Conservation (phyloP, 1,140 invertebrate genomes). For the Caenorhabditis latens region DNA sequence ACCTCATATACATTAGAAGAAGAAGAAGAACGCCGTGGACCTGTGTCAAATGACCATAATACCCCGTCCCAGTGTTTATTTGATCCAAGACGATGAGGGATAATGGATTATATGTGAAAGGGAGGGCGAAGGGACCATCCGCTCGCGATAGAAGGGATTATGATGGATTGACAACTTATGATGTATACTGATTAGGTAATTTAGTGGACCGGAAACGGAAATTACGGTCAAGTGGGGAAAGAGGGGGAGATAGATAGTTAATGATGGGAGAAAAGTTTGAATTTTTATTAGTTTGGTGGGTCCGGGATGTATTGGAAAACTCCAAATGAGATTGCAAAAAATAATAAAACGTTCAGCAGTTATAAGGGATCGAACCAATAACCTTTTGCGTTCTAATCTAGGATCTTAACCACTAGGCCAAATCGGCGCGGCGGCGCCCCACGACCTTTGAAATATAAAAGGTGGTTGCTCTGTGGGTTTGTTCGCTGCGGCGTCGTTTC, state of each 20-base stretch:
- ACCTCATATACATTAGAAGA: not conserved
- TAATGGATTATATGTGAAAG: slow-evolving; percentile 22
- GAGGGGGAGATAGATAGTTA: not conserved
- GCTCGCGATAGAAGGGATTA: not conserved
- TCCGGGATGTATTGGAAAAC: no score
- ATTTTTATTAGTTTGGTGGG: no score
- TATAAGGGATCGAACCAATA: no score
- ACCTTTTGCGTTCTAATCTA: no score
- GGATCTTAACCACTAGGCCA: no score
- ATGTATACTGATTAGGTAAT: slow-evolving; percentile 27
- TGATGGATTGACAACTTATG: slow-evolving; percentile 53
- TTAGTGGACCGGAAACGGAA: slow-evolving; percentile 43
- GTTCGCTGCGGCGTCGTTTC: no score
- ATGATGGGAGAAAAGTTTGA: not conserved
- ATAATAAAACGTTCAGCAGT: no score
- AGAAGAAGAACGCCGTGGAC: not conserved
- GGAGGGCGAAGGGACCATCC: not conserved
- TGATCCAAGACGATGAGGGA: slow-evolving; percentile 18
- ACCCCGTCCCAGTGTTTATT: not conserved
- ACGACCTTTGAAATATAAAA: no score
- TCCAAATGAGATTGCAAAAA: no score
- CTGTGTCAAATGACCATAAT: slow-evolving; percentile 48
- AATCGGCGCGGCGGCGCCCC: no score
- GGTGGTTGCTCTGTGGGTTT: no score
- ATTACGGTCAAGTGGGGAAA: not conserved